Base-by-base conservation (phyloP, 2,113 vertebrate genomes). In the Felis catus region DNA sequence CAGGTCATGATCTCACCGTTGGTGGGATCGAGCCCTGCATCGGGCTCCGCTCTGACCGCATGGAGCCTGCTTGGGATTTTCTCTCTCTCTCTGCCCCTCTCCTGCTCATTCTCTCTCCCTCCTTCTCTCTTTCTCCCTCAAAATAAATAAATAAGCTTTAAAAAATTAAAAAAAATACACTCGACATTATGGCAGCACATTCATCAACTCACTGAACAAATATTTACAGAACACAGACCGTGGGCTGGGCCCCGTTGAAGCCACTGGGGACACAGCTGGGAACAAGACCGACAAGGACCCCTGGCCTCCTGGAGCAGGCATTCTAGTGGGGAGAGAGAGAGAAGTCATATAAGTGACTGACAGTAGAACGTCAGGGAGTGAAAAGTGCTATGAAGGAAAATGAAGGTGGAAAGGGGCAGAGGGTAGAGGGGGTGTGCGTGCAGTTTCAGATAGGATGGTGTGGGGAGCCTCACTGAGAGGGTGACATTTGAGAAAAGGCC, bases 271-370 rank as follows among this genome's bases (percentile, higher is more conserved):
- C 71, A 65, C 51, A 89, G 66, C 25, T 27, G 88, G 74, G 73
- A 65, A 73, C 29, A 86, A 39, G 39, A 70, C 39, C 0, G 82
- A 94, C 74, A 83, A n/a, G 58, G 93, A 92, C 7, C 33, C 76
- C 36, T n/a, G 74, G 81, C 48, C 31, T 91, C 65, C 23, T 25
- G 51, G 93, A 88, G 68, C 3, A 15, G 82, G 66, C 14, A 3
- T 48, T 74, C 66, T 58, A n/a, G 18, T 2, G 11, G n/a, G 19
- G 80, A 31, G 33, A 41, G 73, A 68, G 55, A 39, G 66, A 71
- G 73, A 66, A 90, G 51, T 68, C 0, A 0, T 53, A 51, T 61
- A 29, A 29, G n/a, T 2, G 7, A 66, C 39, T 1, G 27, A 7
- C 31, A 41, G 13, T 1, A 7, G 16, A 36, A 41, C 14, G 12